Evolutionary conservation across 2,888 invertebrate genomes (phyloP), one percentile per base, ranked within the genome.

Genomic region (Osmoderma eremita): DNA sequence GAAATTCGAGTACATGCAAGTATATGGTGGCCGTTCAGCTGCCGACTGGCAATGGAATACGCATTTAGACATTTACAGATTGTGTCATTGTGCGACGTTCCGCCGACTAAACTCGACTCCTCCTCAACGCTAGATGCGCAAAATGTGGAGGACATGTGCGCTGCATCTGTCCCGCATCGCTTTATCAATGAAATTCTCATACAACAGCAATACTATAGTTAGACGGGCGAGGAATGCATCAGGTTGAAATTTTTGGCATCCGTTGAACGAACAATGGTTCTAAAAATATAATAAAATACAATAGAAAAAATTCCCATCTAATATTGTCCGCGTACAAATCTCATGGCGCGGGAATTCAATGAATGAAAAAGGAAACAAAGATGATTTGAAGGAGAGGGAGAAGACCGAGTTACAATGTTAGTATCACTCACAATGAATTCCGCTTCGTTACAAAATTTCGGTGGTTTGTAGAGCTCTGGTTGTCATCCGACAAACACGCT

Each of bases 171-270:
- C 50, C 22, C 17, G 24, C 24, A 24, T 30, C 5, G 50, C 24
- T 51, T 51, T 51, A 51, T 51, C 50, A 51, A 51, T 51, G 50
- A 51, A 51, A 30, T 30, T 30, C 30, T 30, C 48, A n/a, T n/a
- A n/a, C 48, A 10, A 20, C 17, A 10, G 13, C 41, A 41, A 41
- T n/a, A 18, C 20, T 48, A 20, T 48, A 48, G 48, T 48, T 48
- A 48, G 48, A 18, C 48, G 20, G 10, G 48, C 13, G 10, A 10
- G 10, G 18, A 45, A 45, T 17, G 15, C 45, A 15, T 4, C 18
- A 1, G 3, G 17, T 17, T 45, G 12, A 8, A 45, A 17, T 4
- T 45, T 45, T 45, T 45, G 18, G 15, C 45, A 45, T 6, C 5
- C 30, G 30, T 10, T 10, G 30, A 30, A 30, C 30, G 30, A 30